Evolutionary conservation across 1,140 invertebrate genomes (phyloP), one percentile per base, ranked within the genome.

Genomic region (Bombus confusus): DNA sequence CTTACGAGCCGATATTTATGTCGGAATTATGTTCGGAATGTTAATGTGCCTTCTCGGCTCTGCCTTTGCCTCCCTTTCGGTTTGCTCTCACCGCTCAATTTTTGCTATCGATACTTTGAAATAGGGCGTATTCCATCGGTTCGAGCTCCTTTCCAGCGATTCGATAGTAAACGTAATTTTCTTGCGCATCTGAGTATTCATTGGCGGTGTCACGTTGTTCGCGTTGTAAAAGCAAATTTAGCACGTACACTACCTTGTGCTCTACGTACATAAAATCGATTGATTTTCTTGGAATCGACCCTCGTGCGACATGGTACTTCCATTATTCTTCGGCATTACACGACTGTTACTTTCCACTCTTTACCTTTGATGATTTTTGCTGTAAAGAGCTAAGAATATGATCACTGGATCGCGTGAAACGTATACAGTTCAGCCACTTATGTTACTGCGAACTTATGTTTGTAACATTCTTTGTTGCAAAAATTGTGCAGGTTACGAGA

Each of bases 1-100:
- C 88, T 91, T 88, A 88, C 82, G 85, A 75, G 83, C 69, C 91
- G 88, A 93, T 92, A 91, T 92, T 93, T 92, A 92, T 90, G 90
- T 78, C 76, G 81, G 73, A 88, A 91, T 93, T 92, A 92, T 87
- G 86, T 81, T 79, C 47, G 90, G 87, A 93, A 92, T 91, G 90
- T 93, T 92, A 90, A 92, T 92, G 89, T 72, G 59, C 59, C 73
- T 69, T 69, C 71, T 75, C 78, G 88, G 66, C 71, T 84, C 75
- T 76, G 64, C 85, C 73, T 80, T 82, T 62, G 37, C 73, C 77
- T 66, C 80, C 80, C 72, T 80, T 84, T 87, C 69, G 59, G 39
- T n/a, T 47, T 77, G 59, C 83, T 82, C 80, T 71, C 69, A 28
- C 71, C 81, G 13, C n/a, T 66, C 28, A 18, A 34, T 66, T n/a